These are phyloP conservation scores for Euleptes europaea DNA, from an alignment of 2,113 vertebrate species.

Conservation along the genomic window DNA sequence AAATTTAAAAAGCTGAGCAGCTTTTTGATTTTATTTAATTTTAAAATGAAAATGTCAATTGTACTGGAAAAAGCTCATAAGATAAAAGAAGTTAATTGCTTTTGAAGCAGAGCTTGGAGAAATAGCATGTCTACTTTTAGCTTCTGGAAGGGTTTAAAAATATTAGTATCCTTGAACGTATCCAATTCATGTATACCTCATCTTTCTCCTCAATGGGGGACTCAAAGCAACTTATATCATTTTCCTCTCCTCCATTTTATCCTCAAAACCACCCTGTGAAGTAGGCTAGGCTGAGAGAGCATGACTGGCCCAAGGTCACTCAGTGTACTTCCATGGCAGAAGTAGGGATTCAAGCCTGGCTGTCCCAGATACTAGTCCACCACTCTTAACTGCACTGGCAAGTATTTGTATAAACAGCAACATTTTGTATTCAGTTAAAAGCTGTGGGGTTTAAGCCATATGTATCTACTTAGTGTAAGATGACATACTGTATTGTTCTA, in stretches of 20 bases:
- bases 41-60: background rate
- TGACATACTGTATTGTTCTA: slow-evolving; percentile 70
- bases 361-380: too few species aligned
- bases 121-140: slow-evolving; percentile 1
- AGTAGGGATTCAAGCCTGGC: too few species aligned
- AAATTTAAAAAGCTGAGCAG: background rate
- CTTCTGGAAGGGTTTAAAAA: background rate
- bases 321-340: too few species aligned
- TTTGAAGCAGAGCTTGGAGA: background rate
- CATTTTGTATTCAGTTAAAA: slow-evolving; percentile 46
- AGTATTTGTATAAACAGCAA: slow-evolving; percentile 42
- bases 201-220: too few species aligned
- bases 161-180: background rate
- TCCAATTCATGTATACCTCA: too few species aligned
- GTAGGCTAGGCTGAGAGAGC: too few species aligned
- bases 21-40: slow-evolving; percentile 5
- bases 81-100: slow-evolving; percentile 19
- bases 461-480: slow-evolving; percentile 75
- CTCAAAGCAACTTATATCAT: too few species aligned
- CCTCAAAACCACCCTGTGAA: too few species aligned
- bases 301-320: too few species aligned
- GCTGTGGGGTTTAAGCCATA: slow-evolving; percentile 65
- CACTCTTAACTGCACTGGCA: too few species aligned
- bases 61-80: background rate
- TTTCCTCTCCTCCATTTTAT: too few species aligned